Evolutionary conservation across 1,140 invertebrate genomes (phyloP).

Genomic region (Lineus longissimus): DNA sequence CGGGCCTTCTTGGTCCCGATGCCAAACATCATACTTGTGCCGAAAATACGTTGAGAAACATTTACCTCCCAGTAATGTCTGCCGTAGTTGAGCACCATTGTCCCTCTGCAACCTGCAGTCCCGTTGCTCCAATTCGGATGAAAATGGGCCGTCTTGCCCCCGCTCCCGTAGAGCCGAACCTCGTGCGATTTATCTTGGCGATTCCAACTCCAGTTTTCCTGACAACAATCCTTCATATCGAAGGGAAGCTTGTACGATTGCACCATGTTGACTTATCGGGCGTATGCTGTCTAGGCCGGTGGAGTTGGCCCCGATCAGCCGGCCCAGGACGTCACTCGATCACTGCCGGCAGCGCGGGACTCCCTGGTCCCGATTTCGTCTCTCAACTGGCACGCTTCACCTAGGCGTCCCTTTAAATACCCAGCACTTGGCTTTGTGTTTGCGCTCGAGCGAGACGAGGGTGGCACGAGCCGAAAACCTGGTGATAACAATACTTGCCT

Average conservation of each 20-base stretch:
- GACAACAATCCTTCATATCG: constrained; percentile 52
- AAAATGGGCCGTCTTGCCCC: constrained; percentile 56
- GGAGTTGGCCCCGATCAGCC: too few species aligned
- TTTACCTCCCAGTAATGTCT: constrained; percentile 70
- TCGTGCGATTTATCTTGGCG: constrained; percentile 63
- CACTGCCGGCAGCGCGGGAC: too few species aligned
- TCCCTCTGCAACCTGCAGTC: constrained; percentile 67
- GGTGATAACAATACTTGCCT: too few species aligned
- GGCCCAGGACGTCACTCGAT: too few species aligned
- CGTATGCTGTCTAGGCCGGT: too few species aligned
- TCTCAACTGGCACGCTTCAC: too few species aligned
- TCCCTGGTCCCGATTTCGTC: too few species aligned
- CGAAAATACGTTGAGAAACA: constrained; percentile 66
- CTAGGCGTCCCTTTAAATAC: too few species aligned
- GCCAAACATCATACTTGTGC: constrained; percentile 76
- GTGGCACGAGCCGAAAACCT: too few species aligned
- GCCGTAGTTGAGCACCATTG: constrained; percentile 61
- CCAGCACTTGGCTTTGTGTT: too few species aligned
- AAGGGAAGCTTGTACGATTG: not conserved
- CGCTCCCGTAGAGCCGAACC: constrained; percentile 60
- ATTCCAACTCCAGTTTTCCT: constrained; percentile 68
- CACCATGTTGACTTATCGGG: too few species aligned
- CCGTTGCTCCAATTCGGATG: constrained; percentile 75
- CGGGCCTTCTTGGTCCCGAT: constrained; percentile 64
- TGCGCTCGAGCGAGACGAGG: too few species aligned